Evolutionary conservation across 2,888 invertebrate genomes (phyloP), one percentile per base, ranked within the genome.

Genomic region (Campopleginae sp.): DNA sequence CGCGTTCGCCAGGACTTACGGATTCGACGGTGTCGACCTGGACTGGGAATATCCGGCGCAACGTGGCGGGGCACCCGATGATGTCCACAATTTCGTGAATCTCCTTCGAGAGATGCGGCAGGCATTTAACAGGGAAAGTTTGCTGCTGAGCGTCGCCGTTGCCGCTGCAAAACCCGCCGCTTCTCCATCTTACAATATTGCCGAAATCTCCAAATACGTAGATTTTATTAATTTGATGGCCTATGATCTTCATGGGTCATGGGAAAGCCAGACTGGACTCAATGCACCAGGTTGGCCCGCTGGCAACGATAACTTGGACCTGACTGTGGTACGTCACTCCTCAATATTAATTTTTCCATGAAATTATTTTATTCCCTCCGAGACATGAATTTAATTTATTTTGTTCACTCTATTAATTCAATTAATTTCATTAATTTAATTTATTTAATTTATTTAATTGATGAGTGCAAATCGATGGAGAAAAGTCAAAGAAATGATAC

Each of bases 161-260:
- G 94, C 95, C 0, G 95, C 96, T 0, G 94, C 95, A 0, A 90
- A 94, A 78, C 87, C 89, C 0, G 91, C 94, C 0, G 95, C 96
- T 0, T 94, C 94, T 0, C 87, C 92, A 27, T 96, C 96, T 0
- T 97, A 96, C 89, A 94, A 96, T 89, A 94, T 96, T 33, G 92
- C 95, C 0, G 93, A 93, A 81, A 92, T 97, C 17, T 94, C 95
- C 0, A 92, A 95, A 95, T 95, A 96, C 86, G 91, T 97, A 31
- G 95, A 97, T 89, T 94, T 96, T 31, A 95, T 97, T 61, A 96
- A 96, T 89, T 89, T 97, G 0, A 97, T 97, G 97, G 92, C 96
- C 0, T 97, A 97, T 88, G 97, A 97, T 90, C 94, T 97, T 88
- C 96, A 97, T 88, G 97, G 97, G 1, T 92, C 95, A 0, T 96